Evolutionary conservation across 2,888 invertebrate species (phyloP).

Genomic region (Ornithoptera alexandrae): DNA sequence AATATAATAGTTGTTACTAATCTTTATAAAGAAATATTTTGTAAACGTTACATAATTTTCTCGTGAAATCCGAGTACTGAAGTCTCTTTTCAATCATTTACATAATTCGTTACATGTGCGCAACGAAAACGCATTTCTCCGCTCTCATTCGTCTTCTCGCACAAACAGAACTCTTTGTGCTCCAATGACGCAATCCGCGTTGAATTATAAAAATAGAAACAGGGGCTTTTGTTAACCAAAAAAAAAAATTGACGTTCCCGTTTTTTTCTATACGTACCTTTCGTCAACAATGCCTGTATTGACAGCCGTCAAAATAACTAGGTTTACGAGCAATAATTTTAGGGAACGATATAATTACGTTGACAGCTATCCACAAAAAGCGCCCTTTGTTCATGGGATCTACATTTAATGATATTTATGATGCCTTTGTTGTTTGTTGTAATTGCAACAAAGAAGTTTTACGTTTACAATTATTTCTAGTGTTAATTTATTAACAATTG

Average conservation of each 20-base stretch:
- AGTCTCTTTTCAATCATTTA: slow-evolving; percentile 35
- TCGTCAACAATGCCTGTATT: slow-evolving; percentile 26
- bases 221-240: slow-evolving; percentile 54
- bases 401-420: slow-evolving; percentile 21
- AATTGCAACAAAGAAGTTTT: slow-evolving; percentile 7
- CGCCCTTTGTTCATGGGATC: slow-evolving; percentile 20
- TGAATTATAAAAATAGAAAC: slow-evolving; percentile 66
- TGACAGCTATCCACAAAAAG: slow-evolving; percentile 27
- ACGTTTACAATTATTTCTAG: not conserved
- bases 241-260: slow-evolving; percentile 18
- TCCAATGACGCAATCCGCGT: slow-evolving; percentile 57
- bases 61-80: slow-evolving; percentile 21
- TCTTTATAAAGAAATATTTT: slow-evolving; percentile 8
- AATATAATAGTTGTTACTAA: not conserved
- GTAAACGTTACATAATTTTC: slow-evolving; percentile 28
- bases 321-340: slow-evolving; percentile 38
- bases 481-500: not conserved
- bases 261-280: slow-evolving; percentile 25
- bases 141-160: slow-evolving; percentile 55
- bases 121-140: slow-evolving; percentile 48
- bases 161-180: slow-evolving; percentile 60
- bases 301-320: slow-evolving; percentile 31
- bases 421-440: slow-evolving; percentile 18
- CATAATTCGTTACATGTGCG: slow-evolving; percentile 47
- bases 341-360: slow-evolving; percentile 31